A percentile compares a stretch with the other conserved stretches of the same genome.
phyloP scores from a whole-genome alignment of 2,797 vertebrate genomes.

The Percopsis omiscomaycus region DNA sequence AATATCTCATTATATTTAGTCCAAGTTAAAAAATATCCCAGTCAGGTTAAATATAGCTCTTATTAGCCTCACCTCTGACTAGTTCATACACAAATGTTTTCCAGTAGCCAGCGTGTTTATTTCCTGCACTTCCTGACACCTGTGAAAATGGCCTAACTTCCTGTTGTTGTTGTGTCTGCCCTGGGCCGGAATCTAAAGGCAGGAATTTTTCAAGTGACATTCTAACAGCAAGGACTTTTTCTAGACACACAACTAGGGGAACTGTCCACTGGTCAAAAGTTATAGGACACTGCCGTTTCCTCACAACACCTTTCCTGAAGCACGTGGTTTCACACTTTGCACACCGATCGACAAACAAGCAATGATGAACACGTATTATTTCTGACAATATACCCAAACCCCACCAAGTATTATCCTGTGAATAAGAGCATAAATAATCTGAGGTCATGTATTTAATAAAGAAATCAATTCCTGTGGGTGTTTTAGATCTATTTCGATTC shows the following conservation, averaged over 20 bases:
- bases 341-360: constrained; percentile 44
- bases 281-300: constrained; percentile 43
- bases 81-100: constrained; percentile 72
- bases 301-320: constrained; percentile 39
- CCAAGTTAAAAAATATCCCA: constrained; percentile 47
- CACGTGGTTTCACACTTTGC: constrained; percentile 8
- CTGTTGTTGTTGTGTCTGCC: constrained; percentile 97
- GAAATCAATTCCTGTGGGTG: background rate
- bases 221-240: constrained; percentile 74
- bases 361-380: too few relatives aligned
- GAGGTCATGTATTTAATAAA: background rate
- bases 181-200: constrained; percentile 83
- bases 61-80: constrained; percentile 75
- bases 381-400: too few relatives aligned
- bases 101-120: constrained; percentile 81
- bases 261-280: constrained; percentile 16
- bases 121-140: constrained; percentile 95
- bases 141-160: constrained; percentile 92
- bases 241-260: constrained; percentile 48
- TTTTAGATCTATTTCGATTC: background rate
- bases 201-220: constrained; percentile 74
- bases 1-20: too few relatives aligned
- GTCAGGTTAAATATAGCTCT: constrained; percentile 64
- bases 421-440: background rate
- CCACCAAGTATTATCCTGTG: background rate